Evolutionary conservation across 1,140 invertebrate species (phyloP), one percentile per base, ranked within the genome.

Genomic region (Reticulitermes speratus): DNA sequence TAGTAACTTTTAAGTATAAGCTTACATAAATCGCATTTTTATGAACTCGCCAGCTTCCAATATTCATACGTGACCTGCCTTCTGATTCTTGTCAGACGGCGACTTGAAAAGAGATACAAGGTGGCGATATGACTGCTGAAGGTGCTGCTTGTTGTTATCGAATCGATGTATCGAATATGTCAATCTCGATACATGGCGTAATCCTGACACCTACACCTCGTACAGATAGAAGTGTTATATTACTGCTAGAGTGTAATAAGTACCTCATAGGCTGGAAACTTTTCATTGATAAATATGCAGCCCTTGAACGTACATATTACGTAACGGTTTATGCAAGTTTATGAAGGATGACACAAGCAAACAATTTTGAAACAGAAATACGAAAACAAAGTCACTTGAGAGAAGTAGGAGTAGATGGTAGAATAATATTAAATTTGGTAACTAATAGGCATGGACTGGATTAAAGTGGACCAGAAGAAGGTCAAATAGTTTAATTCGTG

Each of bases 131-230:
- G n/a, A 75, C 25, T 75, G 65, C 65, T 30, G 25, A 30, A 75
- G 65, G 25, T 75, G 65, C 65, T 75, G 65, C 8, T 30, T 7
- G 25, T 25, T 75, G 65, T 75, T 75, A 75, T 75, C 65, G 65
- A 75, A 19, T 75, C 14, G 25, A 75, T n/a, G n/a, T 75, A 75
- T 75, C 65, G 65, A 75, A 75, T 25, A 16, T 75, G 65, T 75
- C 65, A 75, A 75, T 75, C 65, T 75, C 25, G 65, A 75, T 75
- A 75, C 9, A 75, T 14, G 65, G 65, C 65, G n/a, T 6, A 75
- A 75, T 75, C 65, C 65, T 75, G n/a, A 75, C 25, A 75, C 65
- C 65, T 75, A 75, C 65, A 75, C 65, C n/a, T 75, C 65, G 25
- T 6, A 75, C n/a, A 75, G 65, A 30, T 11, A 65, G 1, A 55